A percentile compares a stretch with the other conserved stretches of the same genome.
These are phyloP conservation scores for Paraplagusia blochii DNA, from an alignment of 2,113 vertebrate genomes.

Conservation along the genomic window DNA sequence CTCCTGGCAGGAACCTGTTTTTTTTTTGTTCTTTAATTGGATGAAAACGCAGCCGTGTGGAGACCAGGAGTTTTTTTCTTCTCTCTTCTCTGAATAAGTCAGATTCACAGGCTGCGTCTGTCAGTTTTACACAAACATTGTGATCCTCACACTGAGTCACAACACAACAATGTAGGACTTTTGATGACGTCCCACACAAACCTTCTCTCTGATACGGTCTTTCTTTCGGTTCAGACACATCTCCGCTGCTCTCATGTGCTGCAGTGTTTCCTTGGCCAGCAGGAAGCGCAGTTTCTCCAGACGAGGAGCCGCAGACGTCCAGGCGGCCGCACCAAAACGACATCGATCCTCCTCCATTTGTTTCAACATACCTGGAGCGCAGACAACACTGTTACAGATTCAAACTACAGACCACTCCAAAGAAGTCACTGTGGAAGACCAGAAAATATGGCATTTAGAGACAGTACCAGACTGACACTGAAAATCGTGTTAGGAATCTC, in stretches of 20 bases:
- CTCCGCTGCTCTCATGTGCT: conserved; percentile 87
- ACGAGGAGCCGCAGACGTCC: conserved; percentile 84
- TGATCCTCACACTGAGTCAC: conserved; percentile 21
- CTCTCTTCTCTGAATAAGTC: conserved; percentile 6
- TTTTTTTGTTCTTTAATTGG: conserved; percentile 33
- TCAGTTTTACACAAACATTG: conserved; percentile 8
- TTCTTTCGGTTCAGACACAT: conserved; percentile 87
- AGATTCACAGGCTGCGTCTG: conserved; percentile 3
- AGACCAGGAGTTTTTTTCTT: conserved; percentile 16
- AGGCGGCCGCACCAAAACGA: conserved; percentile 87
- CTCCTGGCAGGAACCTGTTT: conserved; percentile 20
- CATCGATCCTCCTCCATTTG: conserved; percentile 87
- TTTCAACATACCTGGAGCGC: conserved; percentile 88
- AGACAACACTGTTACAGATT: too few species aligned
- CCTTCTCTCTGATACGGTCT: conserved; percentile 77
- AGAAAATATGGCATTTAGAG: too few species aligned
- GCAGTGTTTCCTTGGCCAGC: conserved; percentile 89
- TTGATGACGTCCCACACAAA: conserved; percentile 1
- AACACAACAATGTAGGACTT: conserved; percentile 5
- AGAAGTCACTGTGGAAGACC: too few species aligned
- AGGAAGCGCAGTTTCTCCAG: conserved; percentile 85
- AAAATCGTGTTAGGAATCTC: too few species aligned
- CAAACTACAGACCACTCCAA: too few species aligned
- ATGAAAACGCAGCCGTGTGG: conserved; percentile 44
- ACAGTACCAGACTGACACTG: too few species aligned